These are phyloP conservation scores for Mugil cephalus DNA, from an alignment of 2,113 vertebrate genomes.

Conservation along the genomic window DNA sequence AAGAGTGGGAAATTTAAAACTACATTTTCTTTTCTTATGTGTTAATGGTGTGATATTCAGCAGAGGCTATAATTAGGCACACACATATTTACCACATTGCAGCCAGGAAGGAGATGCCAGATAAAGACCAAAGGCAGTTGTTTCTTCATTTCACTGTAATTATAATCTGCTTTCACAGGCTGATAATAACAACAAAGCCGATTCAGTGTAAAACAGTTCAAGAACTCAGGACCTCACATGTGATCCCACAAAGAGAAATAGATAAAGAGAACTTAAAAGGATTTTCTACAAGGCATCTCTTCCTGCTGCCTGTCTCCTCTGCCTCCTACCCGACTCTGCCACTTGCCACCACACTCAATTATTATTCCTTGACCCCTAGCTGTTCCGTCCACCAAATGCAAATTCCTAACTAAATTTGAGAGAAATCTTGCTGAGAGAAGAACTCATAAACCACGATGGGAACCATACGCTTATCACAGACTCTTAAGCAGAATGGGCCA, in stretches of 20 bases:
- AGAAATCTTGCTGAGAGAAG: conserved; percentile 1
- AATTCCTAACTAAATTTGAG: not conserved
- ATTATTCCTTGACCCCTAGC: conserved; percentile 3
- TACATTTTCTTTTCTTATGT: not conserved
- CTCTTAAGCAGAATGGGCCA: not conserved
- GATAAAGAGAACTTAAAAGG: no score
- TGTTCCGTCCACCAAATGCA: not conserved
- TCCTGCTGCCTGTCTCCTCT: not conserved
- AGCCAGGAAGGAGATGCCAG: no score
- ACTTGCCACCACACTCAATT: not conserved
- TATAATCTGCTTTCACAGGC: no score
- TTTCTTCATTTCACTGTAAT: no score
- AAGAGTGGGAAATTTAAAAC: not conserved
- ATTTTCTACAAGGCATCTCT: no score
- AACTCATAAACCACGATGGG: not conserved
- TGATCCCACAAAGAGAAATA: no score
- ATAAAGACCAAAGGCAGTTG: no score
- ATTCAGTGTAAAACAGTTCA: no score
- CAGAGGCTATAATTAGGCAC: not conserved
- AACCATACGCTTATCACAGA: not conserved
- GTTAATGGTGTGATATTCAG: not conserved
- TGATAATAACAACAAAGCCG: no score
- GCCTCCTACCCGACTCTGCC: not conserved
- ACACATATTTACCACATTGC: no score
- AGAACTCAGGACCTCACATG: no score